Evolutionary conservation across 2,113 vertebrate species (phyloP).

Genomic region (Bucco capensis): DNA sequence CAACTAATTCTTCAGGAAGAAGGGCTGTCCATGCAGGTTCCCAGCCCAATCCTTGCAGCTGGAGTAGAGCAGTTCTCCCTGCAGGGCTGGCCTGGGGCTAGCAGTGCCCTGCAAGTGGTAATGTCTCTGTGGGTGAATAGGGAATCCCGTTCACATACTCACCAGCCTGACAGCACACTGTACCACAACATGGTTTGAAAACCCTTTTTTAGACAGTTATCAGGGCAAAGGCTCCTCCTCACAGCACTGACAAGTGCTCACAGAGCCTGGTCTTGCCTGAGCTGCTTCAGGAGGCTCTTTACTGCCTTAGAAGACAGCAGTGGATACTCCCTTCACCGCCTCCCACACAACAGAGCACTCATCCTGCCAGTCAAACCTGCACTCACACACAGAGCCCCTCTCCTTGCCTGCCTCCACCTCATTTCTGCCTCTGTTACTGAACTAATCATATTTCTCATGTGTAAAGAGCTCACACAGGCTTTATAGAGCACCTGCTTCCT

Average conservation of each 20-base stretch:
- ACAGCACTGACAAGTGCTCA: not conserved
- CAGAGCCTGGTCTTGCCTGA: not conserved
- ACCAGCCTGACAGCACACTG: not conserved
- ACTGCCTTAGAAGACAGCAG: not conserved
- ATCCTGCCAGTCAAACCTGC: not conserved
- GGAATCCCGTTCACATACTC: not conserved
- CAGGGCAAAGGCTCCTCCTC: not conserved
- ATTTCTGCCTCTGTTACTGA: not conserved
- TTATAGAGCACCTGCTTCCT: not conserved
- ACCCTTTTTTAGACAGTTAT: not conserved
- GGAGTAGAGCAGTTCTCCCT: not conserved
- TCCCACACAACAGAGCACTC: not conserved
- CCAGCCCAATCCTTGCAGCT: not conserved
- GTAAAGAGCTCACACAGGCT: not conserved
- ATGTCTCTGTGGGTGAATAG: fast-evolving
- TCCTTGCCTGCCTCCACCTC: not conserved
- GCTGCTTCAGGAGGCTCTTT: not conserved
- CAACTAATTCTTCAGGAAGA: not conserved
- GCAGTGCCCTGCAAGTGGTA: not conserved
- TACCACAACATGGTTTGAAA: not conserved
- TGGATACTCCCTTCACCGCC: not conserved
- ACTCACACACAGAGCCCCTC: not conserved
- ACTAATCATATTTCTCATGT: not conserved
- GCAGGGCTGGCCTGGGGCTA: not conserved
- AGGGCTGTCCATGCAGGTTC: not conserved